Evolutionary conservation across 2,113 vertebrate species (phyloP), one percentile per base, ranked within the genome.

Genomic region (Clarias gariepinus): DNA sequence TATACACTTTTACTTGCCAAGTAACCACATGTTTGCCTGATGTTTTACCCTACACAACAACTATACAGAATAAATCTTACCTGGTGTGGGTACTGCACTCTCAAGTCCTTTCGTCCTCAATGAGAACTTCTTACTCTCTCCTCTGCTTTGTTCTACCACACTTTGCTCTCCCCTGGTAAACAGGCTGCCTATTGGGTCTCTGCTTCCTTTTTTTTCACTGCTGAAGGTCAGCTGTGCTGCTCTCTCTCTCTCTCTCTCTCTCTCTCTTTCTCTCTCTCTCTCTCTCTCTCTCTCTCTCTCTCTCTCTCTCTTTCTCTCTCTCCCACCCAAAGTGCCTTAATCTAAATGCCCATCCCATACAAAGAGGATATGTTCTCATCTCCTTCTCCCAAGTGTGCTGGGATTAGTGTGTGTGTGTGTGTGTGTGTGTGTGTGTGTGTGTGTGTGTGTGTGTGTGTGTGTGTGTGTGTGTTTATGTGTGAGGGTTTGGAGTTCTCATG

Each of bases 1-100:
- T 87, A 85, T 87, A 84, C 86, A 90, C 80, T 60, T 61, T 55
- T 11, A 64, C 11, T 13, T 84, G 85, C 89, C 88, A 92, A 88
- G 88, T 73, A 36, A 30, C 30, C 30, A 61, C 28, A 66, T 52
- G 80, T 82, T 82, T 66, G 4, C 15, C 41, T 68, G 41, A 64
- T 68, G 41, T 79, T 33, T 78, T 55, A 28, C 12, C 47, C 36
- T 13, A 9, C 18, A 53, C 13, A 33, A 11, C 30, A 8, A 57
- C 25, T 55, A 19, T 78, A 91, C 81, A 90, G 33, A 86, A 68
- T 82, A 47, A 81, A 58, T 89, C 94, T 95, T 95, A 95, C 95
- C 95, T 95, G 92, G 89, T 89, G 91, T 90, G 93, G 91, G 92
- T 94, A 93, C 92, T 94, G 92, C 92, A 93, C 93, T 95, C 90